Percentiles rank a stretch among this genome's conserved stretches.
Evolutionary conservation across 2,113 vertebrate species (phyloP).

Genomic region (Rissa tridactyla): DNA sequence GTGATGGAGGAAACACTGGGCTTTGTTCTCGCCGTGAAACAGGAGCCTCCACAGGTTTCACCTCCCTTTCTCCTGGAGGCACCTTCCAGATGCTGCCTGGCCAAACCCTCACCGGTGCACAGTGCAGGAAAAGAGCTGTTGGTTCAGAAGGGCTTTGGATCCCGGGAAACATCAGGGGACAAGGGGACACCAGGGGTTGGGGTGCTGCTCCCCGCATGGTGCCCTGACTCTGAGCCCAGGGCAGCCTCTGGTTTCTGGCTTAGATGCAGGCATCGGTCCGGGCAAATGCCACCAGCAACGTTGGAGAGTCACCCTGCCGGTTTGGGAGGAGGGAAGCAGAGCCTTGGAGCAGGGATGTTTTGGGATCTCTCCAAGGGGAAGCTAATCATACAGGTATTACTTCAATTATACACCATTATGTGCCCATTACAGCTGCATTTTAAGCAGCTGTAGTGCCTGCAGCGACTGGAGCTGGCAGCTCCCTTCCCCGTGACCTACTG

Average conservation of each 20-base stretch:
- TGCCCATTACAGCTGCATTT: background rate
- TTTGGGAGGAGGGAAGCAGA: background rate
- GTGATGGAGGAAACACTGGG: fast-evolving
- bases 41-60: background rate
- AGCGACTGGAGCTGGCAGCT: background rate
- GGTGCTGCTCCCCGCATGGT: fast-evolving
- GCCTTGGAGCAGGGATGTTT: background rate
- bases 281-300: background rate
- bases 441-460: background rate
- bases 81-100: background rate
- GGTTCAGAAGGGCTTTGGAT: fast-evolving
- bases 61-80: background rate
- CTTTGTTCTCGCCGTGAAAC: fast-evolving
- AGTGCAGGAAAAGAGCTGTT: fast-evolving
- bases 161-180: fast-evolving
- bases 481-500: background rate
- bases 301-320: fast-evolving
- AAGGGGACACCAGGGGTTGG: fast-evolving
- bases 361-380: background rate
- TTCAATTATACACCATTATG: background rate
- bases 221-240: background rate
- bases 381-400: background rate
- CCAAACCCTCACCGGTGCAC: fast-evolving
- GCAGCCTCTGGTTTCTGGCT: background rate
- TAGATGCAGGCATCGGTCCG: fast-evolving